Percentiles rank a stretch among this genome's conserved stretches.
Evolutionary conservation across 1,140 invertebrate genomes (phyloP).

Genomic region (Drosophila littoralis): DNA sequence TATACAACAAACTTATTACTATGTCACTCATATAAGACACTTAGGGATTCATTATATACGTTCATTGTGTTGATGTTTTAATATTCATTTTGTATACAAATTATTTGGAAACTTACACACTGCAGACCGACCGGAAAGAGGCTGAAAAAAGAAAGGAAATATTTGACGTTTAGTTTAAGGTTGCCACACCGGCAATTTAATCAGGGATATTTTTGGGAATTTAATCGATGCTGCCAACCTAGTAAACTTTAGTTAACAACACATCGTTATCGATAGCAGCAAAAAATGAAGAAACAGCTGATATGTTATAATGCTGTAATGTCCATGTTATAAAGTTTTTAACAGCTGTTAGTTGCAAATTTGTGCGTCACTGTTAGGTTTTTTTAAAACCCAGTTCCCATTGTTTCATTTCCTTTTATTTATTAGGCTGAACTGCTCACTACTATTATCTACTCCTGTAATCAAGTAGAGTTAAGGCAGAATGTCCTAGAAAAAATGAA

Average conservation of each 20-base stretch:
- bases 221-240: conserved; percentile 20
- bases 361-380: background rate
- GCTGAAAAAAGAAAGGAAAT: conserved; percentile 67
- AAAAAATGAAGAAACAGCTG: background rate
- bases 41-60: conserved; percentile 11
- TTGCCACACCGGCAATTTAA: conserved; percentile 29
- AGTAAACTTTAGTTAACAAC: background rate
- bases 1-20: conserved; percentile 1
- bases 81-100: conserved; percentile 57
- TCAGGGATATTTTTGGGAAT: background rate
- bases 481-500: background rate
- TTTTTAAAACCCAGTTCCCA: background rate
- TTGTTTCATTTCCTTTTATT: too few relatives aligned
- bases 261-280: background rate
- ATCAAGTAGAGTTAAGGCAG: too few relatives aligned
- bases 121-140: conserved; percentile 76
- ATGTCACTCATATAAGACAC: conserved; percentile 20
- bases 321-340: background rate
- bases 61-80: conserved; percentile 51
- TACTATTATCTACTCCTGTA: too few relatives aligned
- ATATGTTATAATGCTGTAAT: background rate
- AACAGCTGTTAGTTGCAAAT: background rate
- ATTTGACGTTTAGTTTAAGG: conserved; percentile 55
- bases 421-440: too few relatives aligned
- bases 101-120: conserved; percentile 66